These are phyloP conservation scores for Toxotes jaculatrix DNA, from an alignment of 2,113 vertebrate genomes.

Conservation along the genomic window DNA sequence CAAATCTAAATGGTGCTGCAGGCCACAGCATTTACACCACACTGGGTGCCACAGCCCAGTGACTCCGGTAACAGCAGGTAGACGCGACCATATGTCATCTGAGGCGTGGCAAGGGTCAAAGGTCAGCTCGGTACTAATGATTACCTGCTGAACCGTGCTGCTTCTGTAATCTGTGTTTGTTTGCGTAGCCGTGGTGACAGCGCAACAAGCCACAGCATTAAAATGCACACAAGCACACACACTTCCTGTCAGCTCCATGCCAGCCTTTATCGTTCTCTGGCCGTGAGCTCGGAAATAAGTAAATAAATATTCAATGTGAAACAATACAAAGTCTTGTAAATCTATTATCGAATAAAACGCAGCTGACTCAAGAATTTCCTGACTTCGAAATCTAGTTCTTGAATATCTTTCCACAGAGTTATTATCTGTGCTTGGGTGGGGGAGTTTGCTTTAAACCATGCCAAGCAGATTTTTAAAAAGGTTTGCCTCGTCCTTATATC, in stretches of 20 bases:
- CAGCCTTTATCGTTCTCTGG: neutral
- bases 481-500: slow-evolving; percentile 29
- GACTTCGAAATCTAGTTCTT: neutral
- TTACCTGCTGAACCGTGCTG: slow-evolving; percentile 63
- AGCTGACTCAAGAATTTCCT: neutral
- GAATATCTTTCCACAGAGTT: neutral
- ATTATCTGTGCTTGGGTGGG: slow-evolving; percentile 23
- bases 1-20: slow-evolving; percentile 1
- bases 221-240: slow-evolving; percentile 7
- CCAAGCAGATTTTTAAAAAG: slow-evolving; percentile 49
- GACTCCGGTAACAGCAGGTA: slow-evolving; percentile 71
- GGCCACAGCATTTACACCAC: slow-evolving; percentile 18
- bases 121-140: slow-evolving; percentile 58
- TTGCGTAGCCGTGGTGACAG: slow-evolving; percentile 55
- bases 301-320: slow-evolving; percentile 1
- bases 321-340: neutral
- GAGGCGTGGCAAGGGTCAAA: slow-evolving; percentile 63
- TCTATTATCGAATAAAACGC: neutral
- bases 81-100: slow-evolving; percentile 54
- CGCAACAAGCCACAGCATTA: slow-evolving; percentile 17
- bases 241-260: neutral
- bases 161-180: slow-evolving; percentile 47
- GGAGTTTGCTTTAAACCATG: slow-evolving; percentile 46
- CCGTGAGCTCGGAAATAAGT: neutral
- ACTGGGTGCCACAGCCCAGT: slow-evolving; percentile 26